A percentile compares a stretch with the other conserved stretches of the same genome.
Conservation (phyloP, 2,113 vertebrate genomes). For the Pogona vitticeps region DNA sequence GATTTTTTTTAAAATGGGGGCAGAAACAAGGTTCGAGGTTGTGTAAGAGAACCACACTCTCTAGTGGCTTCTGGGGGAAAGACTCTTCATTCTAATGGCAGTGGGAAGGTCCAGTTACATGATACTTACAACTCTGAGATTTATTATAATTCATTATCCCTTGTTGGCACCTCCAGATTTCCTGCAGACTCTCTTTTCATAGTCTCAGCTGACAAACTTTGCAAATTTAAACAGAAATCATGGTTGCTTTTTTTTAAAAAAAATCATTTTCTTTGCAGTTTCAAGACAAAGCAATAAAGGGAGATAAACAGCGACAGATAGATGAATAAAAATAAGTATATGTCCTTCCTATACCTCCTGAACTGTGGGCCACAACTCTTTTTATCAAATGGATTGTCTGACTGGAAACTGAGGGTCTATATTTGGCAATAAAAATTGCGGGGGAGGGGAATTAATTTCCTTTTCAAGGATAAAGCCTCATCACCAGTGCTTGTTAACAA, state of each 20-base stretch:
- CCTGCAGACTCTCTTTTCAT: accelerated
- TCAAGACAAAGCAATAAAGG: background rate
- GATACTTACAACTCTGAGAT: background rate
- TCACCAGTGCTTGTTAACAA: background rate
- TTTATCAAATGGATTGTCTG: background rate
- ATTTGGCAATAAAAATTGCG: no score
- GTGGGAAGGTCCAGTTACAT: no score
- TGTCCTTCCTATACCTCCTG: background rate
- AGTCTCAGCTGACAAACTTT: background rate
- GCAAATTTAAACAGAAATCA: background rate
- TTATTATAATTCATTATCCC: background rate
- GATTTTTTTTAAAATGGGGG: no score
- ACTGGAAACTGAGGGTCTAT: background rate
- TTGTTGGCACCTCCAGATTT: background rate
- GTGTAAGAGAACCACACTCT: no score
- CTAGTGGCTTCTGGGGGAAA: no score
- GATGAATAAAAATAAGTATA: accelerated
- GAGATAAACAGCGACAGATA: no score
- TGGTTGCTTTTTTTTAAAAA: background rate
- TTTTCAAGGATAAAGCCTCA: background rate
- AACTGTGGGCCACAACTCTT: background rate
- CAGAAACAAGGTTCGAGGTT: no score
- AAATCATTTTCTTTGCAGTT: background rate
- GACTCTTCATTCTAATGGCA: no score
- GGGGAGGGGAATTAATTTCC: conserved; percentile 9